Conservation (phyloP, 2,888 invertebrate genomes). For the Erebia aethiops region DNA sequence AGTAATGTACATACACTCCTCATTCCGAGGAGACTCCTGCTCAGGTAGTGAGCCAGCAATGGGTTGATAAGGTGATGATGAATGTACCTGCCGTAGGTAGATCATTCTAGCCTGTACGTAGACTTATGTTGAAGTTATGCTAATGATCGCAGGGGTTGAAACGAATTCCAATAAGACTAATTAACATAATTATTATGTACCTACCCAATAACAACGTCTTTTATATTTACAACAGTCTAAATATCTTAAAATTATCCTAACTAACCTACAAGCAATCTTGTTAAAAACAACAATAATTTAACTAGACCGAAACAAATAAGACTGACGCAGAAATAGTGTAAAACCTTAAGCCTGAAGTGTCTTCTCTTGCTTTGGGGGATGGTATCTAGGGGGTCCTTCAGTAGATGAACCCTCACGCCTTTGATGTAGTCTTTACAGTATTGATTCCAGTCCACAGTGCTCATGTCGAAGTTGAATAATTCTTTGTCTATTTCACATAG, state of each 20-base stretch:
- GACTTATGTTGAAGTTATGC: too few species aligned
- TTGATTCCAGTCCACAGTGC: constrained; percentile 85
- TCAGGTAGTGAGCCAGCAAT: too few species aligned
- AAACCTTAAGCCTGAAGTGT: constrained; percentile 46
- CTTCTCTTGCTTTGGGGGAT: constrained; percentile 83
- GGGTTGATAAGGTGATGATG: too few species aligned
- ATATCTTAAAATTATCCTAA: constrained; percentile 4
- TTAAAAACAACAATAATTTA: constrained; percentile 50
- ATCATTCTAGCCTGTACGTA: too few species aligned
- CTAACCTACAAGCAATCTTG: constrained; percentile 25
- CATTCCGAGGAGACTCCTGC: too few species aligned
- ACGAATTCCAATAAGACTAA: too few species aligned
- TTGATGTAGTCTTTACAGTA: constrained; percentile 87
- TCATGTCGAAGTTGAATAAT: constrained; percentile 86
- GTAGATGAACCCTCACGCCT: constrained; percentile 87
- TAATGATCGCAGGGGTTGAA: too few species aligned
- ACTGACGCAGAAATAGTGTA: constrained; percentile 51
- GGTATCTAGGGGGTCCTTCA: constrained; percentile 89
- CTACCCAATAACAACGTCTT: constrained; percentile 6
- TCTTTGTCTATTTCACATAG: constrained; percentile 82
- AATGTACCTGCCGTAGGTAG: too few species aligned
- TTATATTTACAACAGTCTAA: constrained; percentile 5
- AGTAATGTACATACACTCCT: too few species aligned
- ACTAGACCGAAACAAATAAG: constrained; percentile 44
- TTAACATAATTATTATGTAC: too few species aligned